Evolutionary conservation across 2,797 vertebrate genomes (phyloP).

Genomic region (Ispidina picta): DNA sequence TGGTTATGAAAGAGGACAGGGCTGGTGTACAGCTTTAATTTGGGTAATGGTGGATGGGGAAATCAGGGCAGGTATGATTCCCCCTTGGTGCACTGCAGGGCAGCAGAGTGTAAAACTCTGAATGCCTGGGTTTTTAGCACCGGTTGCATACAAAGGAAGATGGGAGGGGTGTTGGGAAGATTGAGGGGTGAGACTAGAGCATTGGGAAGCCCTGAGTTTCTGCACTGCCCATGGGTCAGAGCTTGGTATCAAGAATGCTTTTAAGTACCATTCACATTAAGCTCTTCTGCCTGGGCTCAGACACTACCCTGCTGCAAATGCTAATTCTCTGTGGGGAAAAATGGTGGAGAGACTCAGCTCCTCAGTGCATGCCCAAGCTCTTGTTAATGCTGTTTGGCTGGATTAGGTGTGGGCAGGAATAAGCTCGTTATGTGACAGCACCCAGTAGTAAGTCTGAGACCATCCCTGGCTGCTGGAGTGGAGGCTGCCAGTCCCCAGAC

Average conservation of each 20-base stretch:
- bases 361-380: neutral
- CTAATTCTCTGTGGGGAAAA: neutral
- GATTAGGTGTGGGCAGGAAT: neutral
- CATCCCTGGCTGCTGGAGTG: neutral
- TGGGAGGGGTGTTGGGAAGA: neutral
- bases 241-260: neutral
- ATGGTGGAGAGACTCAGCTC: neutral
- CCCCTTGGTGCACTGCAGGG: neutral
- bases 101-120: neutral
- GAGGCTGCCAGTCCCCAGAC: neutral
- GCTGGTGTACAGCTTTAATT: constrained; percentile 35
- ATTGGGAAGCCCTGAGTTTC: neutral
- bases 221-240: neutral
- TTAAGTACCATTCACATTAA: neutral
- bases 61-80: constrained; percentile 44
- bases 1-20: neutral
- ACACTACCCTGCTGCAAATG: neutral
- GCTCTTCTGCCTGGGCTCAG: neutral
- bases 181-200: neutral
- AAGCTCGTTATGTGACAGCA: neutral
- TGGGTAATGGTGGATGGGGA: constrained; percentile 45
- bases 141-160: neutral
- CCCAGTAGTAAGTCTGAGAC: neutral
- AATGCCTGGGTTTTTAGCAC: neutral
- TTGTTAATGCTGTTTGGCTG: neutral